Evolutionary conservation across 2,113 vertebrate genomes (phyloP).

Genomic region (Hystrix cristata): DNA sequence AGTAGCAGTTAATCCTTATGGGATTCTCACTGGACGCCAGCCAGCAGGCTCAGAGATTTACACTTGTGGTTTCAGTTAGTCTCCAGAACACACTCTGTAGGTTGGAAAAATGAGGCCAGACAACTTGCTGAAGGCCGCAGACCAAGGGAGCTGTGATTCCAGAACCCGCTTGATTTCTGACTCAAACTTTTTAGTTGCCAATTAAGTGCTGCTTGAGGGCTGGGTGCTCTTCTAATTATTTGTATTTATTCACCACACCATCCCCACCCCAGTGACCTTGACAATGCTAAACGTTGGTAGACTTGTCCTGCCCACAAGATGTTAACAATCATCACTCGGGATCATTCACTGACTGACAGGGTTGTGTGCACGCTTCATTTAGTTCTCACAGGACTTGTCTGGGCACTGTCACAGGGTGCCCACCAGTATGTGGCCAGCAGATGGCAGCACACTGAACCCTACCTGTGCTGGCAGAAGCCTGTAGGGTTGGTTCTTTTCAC

Average conservation of each 20-base stretch:
- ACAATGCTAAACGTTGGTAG: accelerated
- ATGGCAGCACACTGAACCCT: not conserved
- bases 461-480: accelerated
- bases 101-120: too few relatives aligned
- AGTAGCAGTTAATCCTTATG: accelerated
- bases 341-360: not conserved
- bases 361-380: accelerated
- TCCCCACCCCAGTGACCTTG: accelerated
- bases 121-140: too few relatives aligned
- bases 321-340: not conserved
- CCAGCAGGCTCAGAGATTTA: not conserved
- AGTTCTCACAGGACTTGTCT: not conserved
- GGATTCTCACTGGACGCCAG: not conserved
- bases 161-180: not conserved
- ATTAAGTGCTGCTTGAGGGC: not conserved
- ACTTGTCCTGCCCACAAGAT: accelerated
- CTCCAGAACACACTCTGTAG: not conserved
- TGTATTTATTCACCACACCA: not conserved
- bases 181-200: not conserved
- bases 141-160: too few relatives aligned
- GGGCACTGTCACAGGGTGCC: too few relatives aligned
- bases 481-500: not conserved
- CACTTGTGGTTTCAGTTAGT: not conserved
- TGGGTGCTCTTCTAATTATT: not conserved
- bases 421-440: not conserved